Base-by-base conservation (phyloP, 92 coral and sea anemone genomes). In the Zoanthus solanderi region DNA sequence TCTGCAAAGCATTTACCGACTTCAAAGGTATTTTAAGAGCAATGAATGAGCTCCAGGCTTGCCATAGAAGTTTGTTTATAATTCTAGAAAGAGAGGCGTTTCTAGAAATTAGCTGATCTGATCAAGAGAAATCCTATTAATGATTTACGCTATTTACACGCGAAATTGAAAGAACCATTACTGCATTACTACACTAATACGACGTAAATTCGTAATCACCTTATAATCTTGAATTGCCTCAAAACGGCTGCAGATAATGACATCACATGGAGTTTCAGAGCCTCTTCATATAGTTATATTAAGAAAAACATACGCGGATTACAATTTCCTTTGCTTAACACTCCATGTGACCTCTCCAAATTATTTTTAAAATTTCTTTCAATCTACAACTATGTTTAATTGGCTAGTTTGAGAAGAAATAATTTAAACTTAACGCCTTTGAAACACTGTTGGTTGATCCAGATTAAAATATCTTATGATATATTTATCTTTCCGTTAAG, bases 81-180 rank as follows among this genome's bases (percentile, higher is more conserved):
- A 69, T 23, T 45, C 48, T 47, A 58, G 60, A 50, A 50, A 50
- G 3, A 32, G 65, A 66, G 85, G 76, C 60, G 85, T 81, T 29
- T 81, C 72, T 18, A 63, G 28, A 47, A 67, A 45, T 28, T 44
- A 66, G 61, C 58, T 81, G 10, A 18, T 81, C 85, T 23, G 85
- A 81, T 81, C 75, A 66, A 66, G 66, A 67, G 85, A 81, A 81
- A 81, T 81, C 75, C 52, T 48, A 66, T 66, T 81, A 81, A 81
- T 81, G 46, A 66, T 47, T 81, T 68, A 32, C 29, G 28, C 60
- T 81, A 67, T 81, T 81, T 81, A 81, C 85, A 81, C 42, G 66
- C 60, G 85, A 81, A 66, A 81, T 81, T 81, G 75, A 17, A 28
- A 46, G 85, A 81, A 5, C 74, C 85, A 81, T 81, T 66, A 81